Evolutionary conservation across 2,888 invertebrate species (phyloP).

Genomic region (Ectemnius continuus): DNA sequence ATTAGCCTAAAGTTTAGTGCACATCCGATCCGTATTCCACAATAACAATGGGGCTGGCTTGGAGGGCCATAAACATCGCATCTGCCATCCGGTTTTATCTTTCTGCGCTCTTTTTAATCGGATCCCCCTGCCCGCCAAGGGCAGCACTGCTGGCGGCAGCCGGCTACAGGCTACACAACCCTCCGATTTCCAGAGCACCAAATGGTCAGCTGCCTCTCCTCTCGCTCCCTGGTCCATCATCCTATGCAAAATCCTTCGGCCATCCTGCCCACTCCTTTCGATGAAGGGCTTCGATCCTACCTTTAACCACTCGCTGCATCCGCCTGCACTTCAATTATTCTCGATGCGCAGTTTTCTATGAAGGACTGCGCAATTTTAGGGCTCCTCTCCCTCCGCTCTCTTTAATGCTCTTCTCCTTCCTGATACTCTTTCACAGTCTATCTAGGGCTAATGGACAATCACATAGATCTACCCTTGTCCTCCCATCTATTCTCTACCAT

Average conservation of each 20-base stretch:
- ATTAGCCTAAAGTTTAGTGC: conserved; percentile 1
- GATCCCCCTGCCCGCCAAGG: conserved; percentile 62
- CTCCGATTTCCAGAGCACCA: conserved; percentile 51
- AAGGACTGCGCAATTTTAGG: no score
- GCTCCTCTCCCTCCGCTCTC: no score
- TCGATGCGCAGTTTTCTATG: no score
- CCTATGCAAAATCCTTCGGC: conserved; percentile 55
- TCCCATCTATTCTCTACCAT: no score
- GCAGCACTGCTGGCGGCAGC: conserved; percentile 15
- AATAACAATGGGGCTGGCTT: conserved; percentile 48
- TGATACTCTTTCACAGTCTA: no score
- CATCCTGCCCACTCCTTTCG: conserved; percentile 6
- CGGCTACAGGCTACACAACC: conserved; percentile 39
- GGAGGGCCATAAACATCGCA: conserved; percentile 59
- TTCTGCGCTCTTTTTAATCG: conserved; percentile 68
- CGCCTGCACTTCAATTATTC: no score
- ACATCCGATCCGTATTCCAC: conserved; percentile 38
- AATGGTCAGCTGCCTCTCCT: conserved; percentile 68
- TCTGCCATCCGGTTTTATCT: conserved; percentile 75
- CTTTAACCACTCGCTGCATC: neutral
- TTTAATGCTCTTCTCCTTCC: no score
- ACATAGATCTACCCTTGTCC: no score
- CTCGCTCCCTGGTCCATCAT: conserved; percentile 35
- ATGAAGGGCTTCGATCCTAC: neutral
- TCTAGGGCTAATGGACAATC: no score